Base-by-base conservation (phyloP, 1,140 invertebrate genomes). In the Sesamia nonagrioides region DNA sequence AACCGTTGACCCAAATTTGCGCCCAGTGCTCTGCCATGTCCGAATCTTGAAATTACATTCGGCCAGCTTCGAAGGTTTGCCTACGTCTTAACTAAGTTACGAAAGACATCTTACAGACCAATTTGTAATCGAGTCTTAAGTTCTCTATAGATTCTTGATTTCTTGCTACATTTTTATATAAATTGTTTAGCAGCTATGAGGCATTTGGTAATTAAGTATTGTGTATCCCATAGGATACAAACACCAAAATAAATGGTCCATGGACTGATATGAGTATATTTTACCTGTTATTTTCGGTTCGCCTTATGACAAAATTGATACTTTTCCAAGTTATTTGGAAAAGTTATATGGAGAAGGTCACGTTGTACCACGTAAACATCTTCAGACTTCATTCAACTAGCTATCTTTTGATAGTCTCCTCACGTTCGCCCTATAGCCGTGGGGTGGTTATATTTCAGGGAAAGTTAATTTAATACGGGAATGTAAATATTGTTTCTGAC, bases 1-100 rank as follows among this genome's bases (percentile, higher is more conserved):
- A 63, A 42, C 61, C 37, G 61, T 37, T 66, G 61, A 42, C 61
- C 61, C 17, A 66, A 42, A 66, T 66, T 42, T 42, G 42, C 37
- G 17, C 40, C 37, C 18, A 18, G 4, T 15, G 35, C 37, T 33
- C 33, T 60, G 15, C 27, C 56, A 35, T 66, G 61, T 66, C 37
- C n/a, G 42, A 66, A 8, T 42, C 18, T 66, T 11, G 35, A 66
- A 66, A 33, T 66, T 42, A 66, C 17, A 66, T 66, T 66, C 8
- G 61, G 37, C 37, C 9, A 21, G 37, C 37, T 66, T 13, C 37
- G 37, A 37, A 42, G 37, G 17, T 63, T 66, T 13, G 37, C 4
- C 9, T 66, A 66, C 37, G 17, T 27, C 11, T 18, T 42, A 63
- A 63, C 15, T 11, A 35, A 17, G 6, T 63, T 63, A 18, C 9